phyloP scores from a whole-genome alignment of 2,888 invertebrate genomes.

The Clistopyga incitator region DNA sequence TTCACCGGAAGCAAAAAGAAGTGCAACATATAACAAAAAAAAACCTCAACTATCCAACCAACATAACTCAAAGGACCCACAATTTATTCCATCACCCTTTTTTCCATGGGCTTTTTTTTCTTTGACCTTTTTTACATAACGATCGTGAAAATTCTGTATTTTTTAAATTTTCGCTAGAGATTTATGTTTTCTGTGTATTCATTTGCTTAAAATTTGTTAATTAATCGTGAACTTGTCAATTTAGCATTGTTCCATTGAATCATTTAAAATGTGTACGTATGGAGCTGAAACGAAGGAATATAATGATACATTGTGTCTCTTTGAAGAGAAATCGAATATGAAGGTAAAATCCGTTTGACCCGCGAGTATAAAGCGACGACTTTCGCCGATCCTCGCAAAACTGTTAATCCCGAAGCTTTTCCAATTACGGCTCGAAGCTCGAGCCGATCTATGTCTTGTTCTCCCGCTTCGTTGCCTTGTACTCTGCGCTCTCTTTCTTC shows the following conservation, averaged over 20 bases:
- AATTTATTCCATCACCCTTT: too few species aligned
- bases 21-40: too few species aligned
- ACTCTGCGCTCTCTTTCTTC: conserved; percentile 51
- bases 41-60: too few species aligned
- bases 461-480: conserved; percentile 60
- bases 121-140: too few species aligned
- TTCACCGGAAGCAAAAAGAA: too few species aligned
- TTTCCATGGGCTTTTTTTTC: too few species aligned
- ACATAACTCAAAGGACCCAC: too few species aligned
- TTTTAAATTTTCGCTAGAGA: too few species aligned
- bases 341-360: conserved; percentile 64
- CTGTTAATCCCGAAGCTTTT: conserved; percentile 83
- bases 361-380: conserved; percentile 23
- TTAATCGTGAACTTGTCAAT: not conserved
- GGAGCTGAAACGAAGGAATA: not conserved
- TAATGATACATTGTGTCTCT: conserved; percentile 10
- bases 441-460: conserved; percentile 65
- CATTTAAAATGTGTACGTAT: not conserved
- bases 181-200: too few species aligned
- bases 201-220: too few species aligned
- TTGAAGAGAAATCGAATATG: conserved; percentile 24
- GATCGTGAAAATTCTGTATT: too few species aligned
- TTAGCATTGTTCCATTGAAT: not conserved
- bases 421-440: conserved; percentile 77
- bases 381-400: conserved; percentile 83